A percentile compares a stretch with the other conserved stretches of the same genome.
These are phyloP conservation scores for Metridium senile DNA, from an alignment of 92 coral and sea anemone species.

Conservation along the genomic window DNA sequence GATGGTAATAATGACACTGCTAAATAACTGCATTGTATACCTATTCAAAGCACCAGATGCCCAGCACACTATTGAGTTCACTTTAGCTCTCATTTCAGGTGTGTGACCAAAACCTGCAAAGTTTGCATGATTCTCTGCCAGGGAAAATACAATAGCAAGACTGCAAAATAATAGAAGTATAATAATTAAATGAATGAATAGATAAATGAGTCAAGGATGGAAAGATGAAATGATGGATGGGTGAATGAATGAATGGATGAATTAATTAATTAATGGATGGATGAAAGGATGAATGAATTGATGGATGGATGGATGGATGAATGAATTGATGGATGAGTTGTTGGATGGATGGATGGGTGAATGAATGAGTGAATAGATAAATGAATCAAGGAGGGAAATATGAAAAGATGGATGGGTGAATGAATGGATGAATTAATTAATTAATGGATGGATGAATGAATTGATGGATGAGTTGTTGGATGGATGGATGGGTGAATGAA, in stretches of 20 bases:
- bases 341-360: no score
- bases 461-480: no score
- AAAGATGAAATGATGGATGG: background rate
- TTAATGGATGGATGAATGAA: background rate
- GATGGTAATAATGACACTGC: no score
- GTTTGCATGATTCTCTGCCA: slow-evolving; percentile 69
- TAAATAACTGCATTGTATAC: no score
- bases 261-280: no score
- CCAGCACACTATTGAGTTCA: slow-evolving; percentile 74
- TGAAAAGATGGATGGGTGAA: background rate
- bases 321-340: background rate
- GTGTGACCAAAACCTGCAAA: slow-evolving; percentile 66
- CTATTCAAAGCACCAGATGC: slow-evolving; percentile 70
- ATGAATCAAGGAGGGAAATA: no score
- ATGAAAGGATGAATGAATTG: no score
- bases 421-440: background rate
- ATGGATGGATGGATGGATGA: background rate
- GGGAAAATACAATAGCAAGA: slow-evolving; percentile 62
- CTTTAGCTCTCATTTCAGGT: slow-evolving; percentile 53
- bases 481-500: no score
- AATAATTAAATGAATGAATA: background rate
- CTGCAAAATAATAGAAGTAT: no score
- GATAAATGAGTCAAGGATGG: background rate
- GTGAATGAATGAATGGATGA: no score
- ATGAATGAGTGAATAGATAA: no score